A percentile compares a stretch with the other conserved stretches of the same genome.
phyloP scores from a whole-genome alignment of 1,140 invertebrate genomes.

The Nasonia vitripennis region DNA sequence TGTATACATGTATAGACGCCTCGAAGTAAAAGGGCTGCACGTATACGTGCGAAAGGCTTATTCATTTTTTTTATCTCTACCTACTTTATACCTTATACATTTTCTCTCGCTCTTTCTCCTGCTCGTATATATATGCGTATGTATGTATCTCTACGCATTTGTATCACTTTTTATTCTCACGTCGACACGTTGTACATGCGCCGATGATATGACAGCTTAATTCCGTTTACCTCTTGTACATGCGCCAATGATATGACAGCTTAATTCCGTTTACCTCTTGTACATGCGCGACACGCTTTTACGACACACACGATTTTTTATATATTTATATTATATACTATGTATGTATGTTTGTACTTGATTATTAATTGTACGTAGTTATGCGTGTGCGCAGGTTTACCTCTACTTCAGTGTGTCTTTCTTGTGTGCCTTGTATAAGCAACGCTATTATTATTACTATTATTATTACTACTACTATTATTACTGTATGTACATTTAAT shows the following conservation, averaged over 20 bases:
- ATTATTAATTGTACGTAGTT: neutral
- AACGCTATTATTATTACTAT: neutral
- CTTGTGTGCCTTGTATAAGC: constrained; percentile 14
- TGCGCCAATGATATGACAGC: constrained; percentile 15
- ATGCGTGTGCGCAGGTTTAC: neutral
- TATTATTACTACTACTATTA: neutral
- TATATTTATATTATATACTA: constrained; percentile 10
- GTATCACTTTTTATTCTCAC: constrained; percentile 23
- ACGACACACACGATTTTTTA: neutral
- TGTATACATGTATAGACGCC: neutral
- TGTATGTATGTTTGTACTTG: neutral
- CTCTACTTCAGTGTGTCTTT: constrained; percentile 10
- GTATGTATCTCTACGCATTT: constrained; percentile 23
- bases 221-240: neutral
- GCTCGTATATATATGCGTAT: neutral
- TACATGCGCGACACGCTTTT: neutral
- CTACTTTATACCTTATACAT: neutral
- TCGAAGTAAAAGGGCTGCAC: neutral
- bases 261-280: constrained; percentile 21
- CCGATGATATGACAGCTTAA: constrained; percentile 23
- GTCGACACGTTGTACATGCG: neutral
- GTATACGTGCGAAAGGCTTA: neutral
- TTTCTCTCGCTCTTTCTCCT: neutral
- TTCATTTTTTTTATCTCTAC: constrained; percentile 2
- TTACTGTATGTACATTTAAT: constrained; percentile 24